Conservation (phyloP, 2,797 vertebrate species). For the Tragopan temminckii region DNA sequence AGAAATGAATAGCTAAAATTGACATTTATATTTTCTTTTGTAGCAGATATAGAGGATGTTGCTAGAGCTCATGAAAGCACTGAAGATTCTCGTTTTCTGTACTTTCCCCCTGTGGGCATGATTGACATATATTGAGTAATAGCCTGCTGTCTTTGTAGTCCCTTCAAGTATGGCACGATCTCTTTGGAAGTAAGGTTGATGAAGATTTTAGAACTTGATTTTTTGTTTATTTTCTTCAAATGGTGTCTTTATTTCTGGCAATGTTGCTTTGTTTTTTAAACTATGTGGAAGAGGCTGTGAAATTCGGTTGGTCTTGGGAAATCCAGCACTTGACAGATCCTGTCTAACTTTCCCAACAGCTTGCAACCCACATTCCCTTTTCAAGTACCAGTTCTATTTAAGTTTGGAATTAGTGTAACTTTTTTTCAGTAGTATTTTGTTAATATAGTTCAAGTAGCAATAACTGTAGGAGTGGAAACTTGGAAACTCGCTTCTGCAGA, state of each 20-base stretch:
- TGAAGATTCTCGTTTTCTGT: constrained; percentile 17
- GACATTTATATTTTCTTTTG: not conserved
- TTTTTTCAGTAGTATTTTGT: not conserved
- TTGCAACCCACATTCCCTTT: constrained; percentile 30
- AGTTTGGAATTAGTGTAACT: not conserved
- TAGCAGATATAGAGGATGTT: constrained; percentile 68
- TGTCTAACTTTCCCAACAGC: not conserved
- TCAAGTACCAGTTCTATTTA: constrained; percentile 35
- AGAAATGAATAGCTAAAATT: constrained; percentile 31
- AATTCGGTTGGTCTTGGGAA: constrained; percentile 27
- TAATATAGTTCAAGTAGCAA: constrained; percentile 61
- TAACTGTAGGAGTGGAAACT: constrained; percentile 57
- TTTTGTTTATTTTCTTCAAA: not conserved
- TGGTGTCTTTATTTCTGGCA: constrained; percentile 26
- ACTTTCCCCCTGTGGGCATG: not conserved
- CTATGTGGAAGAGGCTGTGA: constrained; percentile 27
- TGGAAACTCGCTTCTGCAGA: constrained; percentile 57
- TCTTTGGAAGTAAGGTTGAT: constrained; percentile 1
- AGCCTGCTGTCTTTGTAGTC: not conserved
- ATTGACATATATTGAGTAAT: not conserved
- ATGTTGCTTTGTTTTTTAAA: constrained; percentile 9
- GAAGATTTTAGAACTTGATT: not conserved
- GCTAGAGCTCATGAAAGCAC: constrained; percentile 68
- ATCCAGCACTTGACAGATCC: not conserved
- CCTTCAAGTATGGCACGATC: constrained; percentile 32